phyloP scores from a whole-genome alignment of 1,140 invertebrate genomes.

The Drosophila ficusphila region DNA sequence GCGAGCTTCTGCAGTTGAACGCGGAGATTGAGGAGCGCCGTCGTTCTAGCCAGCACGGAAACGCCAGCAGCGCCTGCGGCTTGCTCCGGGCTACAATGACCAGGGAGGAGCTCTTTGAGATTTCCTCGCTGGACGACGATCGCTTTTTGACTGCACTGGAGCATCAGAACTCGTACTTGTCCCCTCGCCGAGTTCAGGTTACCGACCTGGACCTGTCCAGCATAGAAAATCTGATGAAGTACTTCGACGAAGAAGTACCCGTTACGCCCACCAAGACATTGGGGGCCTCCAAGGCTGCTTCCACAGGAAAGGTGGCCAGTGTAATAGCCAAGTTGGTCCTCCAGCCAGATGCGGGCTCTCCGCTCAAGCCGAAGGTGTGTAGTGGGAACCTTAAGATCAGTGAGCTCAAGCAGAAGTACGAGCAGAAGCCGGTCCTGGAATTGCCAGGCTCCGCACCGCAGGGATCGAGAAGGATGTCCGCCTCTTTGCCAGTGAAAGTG shows the following conservation, averaged over 20 bases:
- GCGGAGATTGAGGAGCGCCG: slow-evolving; percentile 66
- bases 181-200: slow-evolving; percentile 22
- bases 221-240: slow-evolving; percentile 78
- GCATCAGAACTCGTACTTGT: slow-evolving; percentile 63
- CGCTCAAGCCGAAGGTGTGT: slow-evolving; percentile 30
- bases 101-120: slow-evolving; percentile 73
- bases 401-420: slow-evolving; percentile 67
- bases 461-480: slow-evolving; percentile 3
- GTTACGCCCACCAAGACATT: slow-evolving; percentile 57
- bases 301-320: slow-evolving; percentile 64
- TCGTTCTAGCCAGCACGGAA: slow-evolving; percentile 24
- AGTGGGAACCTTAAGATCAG: slow-evolving; percentile 50
- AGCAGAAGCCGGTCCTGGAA: slow-evolving; percentile 9
- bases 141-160: slow-evolving; percentile 66
- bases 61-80: slow-evolving; percentile 31
- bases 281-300: not conserved
- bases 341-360: slow-evolving; percentile 19
- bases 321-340: slow-evolving; percentile 62
- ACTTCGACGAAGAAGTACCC: slow-evolving; percentile 77
- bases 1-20: slow-evolving; percentile 59
- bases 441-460: not conserved
- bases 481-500: slow-evolving; percentile 60
- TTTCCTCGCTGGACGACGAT: slow-evolving; percentile 70
- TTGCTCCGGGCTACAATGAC: slow-evolving; percentile 68
- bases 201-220: slow-evolving; percentile 68